Evolutionary conservation across 2,888 invertebrate species (phyloP), one percentile per base, ranked within the genome.

Genomic region (Tethea ocularis): DNA sequence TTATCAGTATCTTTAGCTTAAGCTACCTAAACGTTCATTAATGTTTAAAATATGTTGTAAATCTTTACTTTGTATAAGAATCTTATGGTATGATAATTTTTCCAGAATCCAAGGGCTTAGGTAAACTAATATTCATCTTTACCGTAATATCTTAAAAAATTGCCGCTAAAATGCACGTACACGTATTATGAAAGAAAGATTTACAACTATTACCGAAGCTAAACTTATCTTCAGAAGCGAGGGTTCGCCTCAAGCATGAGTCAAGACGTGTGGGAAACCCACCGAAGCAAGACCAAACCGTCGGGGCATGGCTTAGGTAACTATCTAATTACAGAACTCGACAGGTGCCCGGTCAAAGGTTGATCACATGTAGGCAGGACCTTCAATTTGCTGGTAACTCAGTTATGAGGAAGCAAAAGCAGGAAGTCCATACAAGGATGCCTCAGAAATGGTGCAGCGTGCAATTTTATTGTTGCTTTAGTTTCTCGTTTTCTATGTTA

Each of bases 251-350:
- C 66, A 71, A 69, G 61, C 66, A 66, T 38, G 66, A 57, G 66
- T 64, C 72, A 75, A 75, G 77, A 77, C 77, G 80, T 79, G 82
- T 84, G 85, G 80, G 84, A 85, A 86, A 79, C 59, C 57, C 81
- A 76, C 64, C 82, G 69, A 62, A 80, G 82, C 88, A 78, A 78
- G 82, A 87, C 91, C 77, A 22, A 24, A 26, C 5, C 54, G 62
- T 46, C 69, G 69, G 65, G 71, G 69, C 72, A 68, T 74, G 81
- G 68, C 74, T 75, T 72, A 84, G 71, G 71, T 75, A 74, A 77
- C 81, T 82, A 85, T 89, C 85, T 91, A 89, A 91, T 91, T 89
- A 87, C 86, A 53, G 20, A 29, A 70, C 71, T 67, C 63, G 71
- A 64, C 83, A 78, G 78, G 77, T 79, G 81, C 68, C 63, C 74